phyloP scores from a whole-genome alignment of 2,888 invertebrate species.

The Acrocyrtus sp. region DNA sequence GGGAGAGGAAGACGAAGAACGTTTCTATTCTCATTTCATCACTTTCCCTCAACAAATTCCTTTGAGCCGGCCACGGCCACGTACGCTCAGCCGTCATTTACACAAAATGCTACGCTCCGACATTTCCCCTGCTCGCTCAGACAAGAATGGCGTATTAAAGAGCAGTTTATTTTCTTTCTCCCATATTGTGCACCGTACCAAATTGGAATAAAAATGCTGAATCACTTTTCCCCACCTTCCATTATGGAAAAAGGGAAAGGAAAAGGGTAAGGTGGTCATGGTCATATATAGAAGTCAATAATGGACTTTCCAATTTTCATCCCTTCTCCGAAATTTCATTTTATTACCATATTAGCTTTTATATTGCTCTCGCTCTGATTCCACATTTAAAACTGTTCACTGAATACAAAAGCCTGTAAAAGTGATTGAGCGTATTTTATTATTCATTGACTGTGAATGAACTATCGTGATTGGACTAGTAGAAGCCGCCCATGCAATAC shows the following conservation, averaged over 20 bases:
- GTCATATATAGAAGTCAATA: too few relatives aligned
- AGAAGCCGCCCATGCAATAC: too few relatives aligned
- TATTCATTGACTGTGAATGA: slow-evolving; percentile 26
- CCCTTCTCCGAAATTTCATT: too few relatives aligned
- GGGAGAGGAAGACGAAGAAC: slow-evolving; percentile 24
- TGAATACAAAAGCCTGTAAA: too few relatives aligned
- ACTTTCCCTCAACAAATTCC: slow-evolving; percentile 36
- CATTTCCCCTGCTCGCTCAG: slow-evolving; percentile 13
- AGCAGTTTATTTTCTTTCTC: not conserved
- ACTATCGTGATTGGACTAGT: not conserved
- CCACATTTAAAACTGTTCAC: too few relatives aligned
- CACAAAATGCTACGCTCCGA: slow-evolving; percentile 11
- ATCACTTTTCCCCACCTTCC: slow-evolving; percentile 42
- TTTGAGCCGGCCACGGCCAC: slow-evolving; percentile 2
- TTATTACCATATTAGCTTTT: too few relatives aligned
- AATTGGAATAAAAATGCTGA: slow-evolving; percentile 47
- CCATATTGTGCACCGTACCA: not conserved
- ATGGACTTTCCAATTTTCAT: slow-evolving; percentile 13
- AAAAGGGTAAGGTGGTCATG: not conserved
- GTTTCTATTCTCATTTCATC: slow-evolving; percentile 52
- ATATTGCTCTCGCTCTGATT: not conserved
- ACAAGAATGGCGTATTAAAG: too few relatives aligned
- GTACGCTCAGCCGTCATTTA: not conserved
- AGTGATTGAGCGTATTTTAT: not conserved
- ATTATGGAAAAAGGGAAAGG: not conserved